Evolutionary conservation across 1,140 invertebrate genomes (phyloP), one percentile per base, ranked within the genome.

Genomic region (Dinothrombium tinctorium): DNA sequence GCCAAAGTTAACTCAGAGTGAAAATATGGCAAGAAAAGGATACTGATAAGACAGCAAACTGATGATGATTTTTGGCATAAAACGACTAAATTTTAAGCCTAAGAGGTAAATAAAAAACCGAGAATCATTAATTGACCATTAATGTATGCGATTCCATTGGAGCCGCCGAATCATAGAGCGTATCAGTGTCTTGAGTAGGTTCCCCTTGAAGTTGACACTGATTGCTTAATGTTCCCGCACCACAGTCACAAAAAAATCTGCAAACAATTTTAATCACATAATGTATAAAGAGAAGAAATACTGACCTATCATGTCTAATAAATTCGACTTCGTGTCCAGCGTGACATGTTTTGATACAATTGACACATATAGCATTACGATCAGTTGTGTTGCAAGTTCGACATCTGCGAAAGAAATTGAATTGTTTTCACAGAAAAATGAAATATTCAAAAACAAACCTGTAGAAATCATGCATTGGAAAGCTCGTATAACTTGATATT

Each of bases 401-500:
- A 68, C 90, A 98, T 53, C 66, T 68, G 48, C 37, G 58, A 28
- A n/a, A 7, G n/a, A 8, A 8, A n/a, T 8, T 28, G 26, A 8
- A 28, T 8, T 28, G 26, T 28, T 28, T 8, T 33, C 17, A 6
- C 6, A 33, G 32, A 33, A 8, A 33, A 33, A 8, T 9, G 17
- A 33, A 21, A 14, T 17, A 6, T 35, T 7, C 22, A 37, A 38
- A 14, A n/a, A 43, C 47, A 49, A 50, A 67, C 66, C 84, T 77
- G 63, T 92, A 98, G 57, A 96, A 98, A 60, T 96, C 89, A 62
- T 96, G 90, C 90, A 98, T 98, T 25, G 90, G 90, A 64, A 98
- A 98, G 49, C 86, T 92, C 28, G 90, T 98, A 59, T 95, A 95
- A 49, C 83, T 90, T 36, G 87, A 94, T 53, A 98, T 96, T 68